Evolutionary conservation across 2,888 invertebrate species (phyloP), one percentile per base, ranked within the genome.

Genomic region (Yponomeuta malinellus): DNA sequence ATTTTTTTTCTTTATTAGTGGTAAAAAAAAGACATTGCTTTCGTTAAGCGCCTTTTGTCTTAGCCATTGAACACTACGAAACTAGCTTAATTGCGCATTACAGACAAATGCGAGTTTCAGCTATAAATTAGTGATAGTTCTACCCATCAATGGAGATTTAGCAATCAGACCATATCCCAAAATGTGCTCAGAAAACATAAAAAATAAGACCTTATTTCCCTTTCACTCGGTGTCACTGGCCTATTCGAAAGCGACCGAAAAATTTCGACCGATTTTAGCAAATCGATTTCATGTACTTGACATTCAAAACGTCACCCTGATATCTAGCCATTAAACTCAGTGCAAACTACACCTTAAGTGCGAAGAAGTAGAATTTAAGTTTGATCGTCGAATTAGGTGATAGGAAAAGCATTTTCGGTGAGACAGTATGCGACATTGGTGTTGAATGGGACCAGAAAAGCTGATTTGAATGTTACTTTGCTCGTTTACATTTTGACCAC

Each of bases 261-360:
- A 12, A 85, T 86, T 85, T 81, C 72, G 74, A 81, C 74, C 76
- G 74, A 81, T 75, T 78, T 79, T 77, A 73, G 72, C 75, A 82
- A 86, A 89, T 87, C 86, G 85, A 89, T 90, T 89, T 89, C 87
- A 84, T 87, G 86, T 88, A 87, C 86, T 89, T 90, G 89, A 89
- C 87, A 90, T 90, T 90, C 90, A 83, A 52, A 68, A 10, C 68
- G 48, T 31, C 10, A 23, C 72, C 77, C 76, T 68, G 23, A 59
- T 43, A 48, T 37, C 67, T 48, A 33, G 23, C 33, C 48, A 65
- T 69, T 72, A 73, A 69, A 71, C 71, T 69, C 75, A 78, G 74
- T 33, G 75, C 15, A 84, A 79, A 76, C 33, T 78, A 71, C 23
- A 70, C 79, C 76, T 76, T 83, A 8, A 37, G 33, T n/a, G 33